A percentile compares a stretch with the other conserved stretches of the same genome.
phyloP scores from a whole-genome alignment of 2,888 invertebrate species.

The Agonopterix alstromeriana region DNA sequence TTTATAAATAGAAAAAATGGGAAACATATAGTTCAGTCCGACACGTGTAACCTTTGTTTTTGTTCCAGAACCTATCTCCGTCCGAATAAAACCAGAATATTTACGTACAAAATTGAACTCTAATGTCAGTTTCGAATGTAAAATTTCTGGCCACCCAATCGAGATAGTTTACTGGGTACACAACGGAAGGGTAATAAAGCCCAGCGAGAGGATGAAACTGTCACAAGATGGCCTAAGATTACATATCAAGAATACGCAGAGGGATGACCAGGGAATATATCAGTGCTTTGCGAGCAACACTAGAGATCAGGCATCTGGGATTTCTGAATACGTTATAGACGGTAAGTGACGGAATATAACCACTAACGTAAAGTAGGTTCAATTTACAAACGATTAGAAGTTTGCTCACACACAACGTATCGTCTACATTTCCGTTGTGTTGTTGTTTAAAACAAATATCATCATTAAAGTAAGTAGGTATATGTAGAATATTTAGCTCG shows the following conservation, averaged over 20 bases:
- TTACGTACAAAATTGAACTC: conserved; percentile 90
- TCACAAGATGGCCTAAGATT: conserved; percentile 65
- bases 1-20: too few relatives aligned
- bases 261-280: conserved; percentile 93
- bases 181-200: conserved; percentile 80
- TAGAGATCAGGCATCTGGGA: conserved; percentile 89
- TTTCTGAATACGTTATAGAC: conserved; percentile 87
- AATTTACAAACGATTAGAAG: too few relatives aligned
- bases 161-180: conserved; percentile 88
- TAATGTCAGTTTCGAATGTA: conserved; percentile 91
- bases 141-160: conserved; percentile 90
- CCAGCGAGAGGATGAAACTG: conserved; percentile 76
- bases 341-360: conserved; percentile 67
- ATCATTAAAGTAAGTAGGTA: too few relatives aligned
- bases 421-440: too few relatives aligned
- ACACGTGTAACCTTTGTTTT: conserved; percentile 12
- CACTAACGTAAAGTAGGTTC: too few relatives aligned
- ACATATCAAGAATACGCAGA: conserved; percentile 81
- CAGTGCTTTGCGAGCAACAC: conserved; percentile 93
- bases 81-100: conserved; percentile 86
- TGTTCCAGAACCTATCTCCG: conserved; percentile 84
- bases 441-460: too few relatives aligned
- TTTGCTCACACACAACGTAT: too few relatives aligned
- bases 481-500: too few relatives aligned
- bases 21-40: too few relatives aligned